Percentiles rank a stretch among this genome's conserved stretches.
Conservation (phyloP, 2,113 vertebrate species). For the Phyllostomus discolor region DNA sequence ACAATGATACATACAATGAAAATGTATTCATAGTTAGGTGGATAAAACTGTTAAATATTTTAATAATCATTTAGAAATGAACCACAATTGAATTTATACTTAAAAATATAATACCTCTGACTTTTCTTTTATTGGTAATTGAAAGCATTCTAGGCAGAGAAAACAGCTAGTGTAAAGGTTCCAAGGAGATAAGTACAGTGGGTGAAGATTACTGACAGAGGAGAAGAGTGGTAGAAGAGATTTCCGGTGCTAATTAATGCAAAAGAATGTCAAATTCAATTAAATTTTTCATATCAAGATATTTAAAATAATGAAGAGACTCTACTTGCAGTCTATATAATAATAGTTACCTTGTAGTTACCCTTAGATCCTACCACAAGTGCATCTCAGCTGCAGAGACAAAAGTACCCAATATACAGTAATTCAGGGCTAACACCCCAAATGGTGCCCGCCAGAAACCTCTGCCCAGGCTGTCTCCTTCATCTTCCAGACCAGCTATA, state of each 20-base stretch:
- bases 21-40: neutral
- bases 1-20: neutral
- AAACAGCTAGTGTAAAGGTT: neutral
- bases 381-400: neutral
- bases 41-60: neutral
- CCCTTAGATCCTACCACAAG: neutral
- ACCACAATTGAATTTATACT: neutral
- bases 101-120: neutral
- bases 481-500: neutral
- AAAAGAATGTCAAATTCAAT: neutral
- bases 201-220: neutral
- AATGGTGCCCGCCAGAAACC: neutral
- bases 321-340: neutral
- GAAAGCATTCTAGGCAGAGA: neutral
- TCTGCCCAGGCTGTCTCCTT: neutral
- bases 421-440: neutral
- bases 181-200: neutral
- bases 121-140: neutral
- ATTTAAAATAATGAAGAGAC: neutral
- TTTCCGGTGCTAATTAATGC: neutral
- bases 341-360: neutral
- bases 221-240: neutral
- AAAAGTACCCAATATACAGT: neutral
- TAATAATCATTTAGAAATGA: conserved; percentile 3
- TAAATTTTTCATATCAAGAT: neutral